Percentiles rank a stretch among this genome's conserved stretches.
Conservation (phyloP, 2,888 invertebrate genomes). For the Cheilosia soror region DNA sequence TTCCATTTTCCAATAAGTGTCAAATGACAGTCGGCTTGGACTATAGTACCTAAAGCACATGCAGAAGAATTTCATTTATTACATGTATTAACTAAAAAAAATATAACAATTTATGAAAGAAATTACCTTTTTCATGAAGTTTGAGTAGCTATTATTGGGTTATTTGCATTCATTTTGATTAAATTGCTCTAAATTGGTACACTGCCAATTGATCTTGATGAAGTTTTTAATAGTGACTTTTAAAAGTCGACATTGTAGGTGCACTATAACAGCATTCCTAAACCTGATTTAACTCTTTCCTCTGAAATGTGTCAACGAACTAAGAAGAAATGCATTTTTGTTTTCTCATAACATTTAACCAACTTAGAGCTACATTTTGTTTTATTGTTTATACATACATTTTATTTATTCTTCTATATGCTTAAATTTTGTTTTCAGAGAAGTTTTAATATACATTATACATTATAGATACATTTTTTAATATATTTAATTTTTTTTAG, state of each 20-base stretch:
- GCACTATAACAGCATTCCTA: neutral
- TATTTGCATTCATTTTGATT: constrained; percentile 34
- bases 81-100: no score
- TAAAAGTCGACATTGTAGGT: neutral
- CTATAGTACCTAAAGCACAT: no score
- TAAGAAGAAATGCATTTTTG: constrained; percentile 21
- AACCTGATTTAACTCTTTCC: constrained; percentile 2
- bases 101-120: no score
- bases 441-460: constrained; percentile 70
- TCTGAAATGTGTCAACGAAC: constrained; percentile 23
- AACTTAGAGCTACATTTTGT: constrained; percentile 41
- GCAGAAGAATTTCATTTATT: no score
- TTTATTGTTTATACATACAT: constrained; percentile 46
- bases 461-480: constrained; percentile 73
- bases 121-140: neutral
- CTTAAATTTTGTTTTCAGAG: constrained; percentile 47
- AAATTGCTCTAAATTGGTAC: constrained; percentile 35
- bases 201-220: neutral
- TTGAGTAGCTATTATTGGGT: neutral
- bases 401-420: constrained; percentile 23
- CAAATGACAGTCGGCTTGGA: no score
- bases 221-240: neutral
- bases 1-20: no score
- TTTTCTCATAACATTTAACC: constrained; percentile 29
- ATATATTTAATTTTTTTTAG: constrained; percentile 31